Evolutionary conservation across 2,113 vertebrate genomes (phyloP).

Genomic region (Microtus montanus): DNA sequence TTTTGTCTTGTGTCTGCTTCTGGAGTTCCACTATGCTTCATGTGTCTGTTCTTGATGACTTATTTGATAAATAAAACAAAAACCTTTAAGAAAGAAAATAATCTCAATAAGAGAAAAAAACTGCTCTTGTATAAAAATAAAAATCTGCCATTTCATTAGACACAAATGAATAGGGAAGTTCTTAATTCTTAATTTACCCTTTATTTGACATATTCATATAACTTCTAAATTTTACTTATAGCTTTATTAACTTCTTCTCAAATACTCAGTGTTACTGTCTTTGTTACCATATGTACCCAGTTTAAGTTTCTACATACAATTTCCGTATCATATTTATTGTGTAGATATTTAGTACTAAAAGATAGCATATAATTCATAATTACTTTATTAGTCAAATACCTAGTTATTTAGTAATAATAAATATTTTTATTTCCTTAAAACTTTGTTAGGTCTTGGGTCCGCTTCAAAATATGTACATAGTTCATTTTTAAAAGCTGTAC

Average conservation of each 20-base stretch:
- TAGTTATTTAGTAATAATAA: slow-evolving; percentile 26
- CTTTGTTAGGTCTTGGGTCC: neutral
- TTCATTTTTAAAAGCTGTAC: neutral
- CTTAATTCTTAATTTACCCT: neutral
- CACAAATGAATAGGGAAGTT: neutral
- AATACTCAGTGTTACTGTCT: neutral
- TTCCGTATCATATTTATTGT: neutral
- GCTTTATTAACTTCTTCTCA: neutral
- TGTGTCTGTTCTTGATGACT: neutral
- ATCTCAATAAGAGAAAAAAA: neutral
- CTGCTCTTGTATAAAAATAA: neutral
- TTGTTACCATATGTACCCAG: neutral
- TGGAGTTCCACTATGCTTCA: neutral
- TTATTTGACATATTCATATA: neutral
- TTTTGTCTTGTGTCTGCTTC: neutral
- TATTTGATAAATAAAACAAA: neutral
- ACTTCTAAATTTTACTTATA: neutral
- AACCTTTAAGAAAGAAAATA: neutral
- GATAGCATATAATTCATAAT: neutral
- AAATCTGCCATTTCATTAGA: neutral
- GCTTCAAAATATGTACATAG: neutral
- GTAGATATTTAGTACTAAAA: neutral
- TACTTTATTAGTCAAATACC: neutral
- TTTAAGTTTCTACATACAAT: neutral
- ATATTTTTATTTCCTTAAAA: neutral